Percentiles rank a stretch among this genome's conserved stretches.
Conservation (phyloP, 2,113 vertebrate species). For the Tupaia tana region DNA sequence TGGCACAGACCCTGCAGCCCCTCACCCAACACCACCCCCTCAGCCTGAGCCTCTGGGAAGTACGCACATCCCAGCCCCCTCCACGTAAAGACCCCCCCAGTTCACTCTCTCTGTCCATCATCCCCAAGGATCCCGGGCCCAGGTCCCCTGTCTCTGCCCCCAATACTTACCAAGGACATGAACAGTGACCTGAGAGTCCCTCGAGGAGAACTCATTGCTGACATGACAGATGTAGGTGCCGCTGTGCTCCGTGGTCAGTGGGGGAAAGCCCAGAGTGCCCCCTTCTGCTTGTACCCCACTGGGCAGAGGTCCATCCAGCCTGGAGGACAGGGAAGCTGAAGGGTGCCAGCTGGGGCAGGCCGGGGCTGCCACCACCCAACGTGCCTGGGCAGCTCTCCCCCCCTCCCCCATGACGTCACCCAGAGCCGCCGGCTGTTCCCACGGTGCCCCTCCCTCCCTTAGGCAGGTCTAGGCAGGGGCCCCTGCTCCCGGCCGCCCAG, state of each 20-base stretch:
- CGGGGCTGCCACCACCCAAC: conserved; percentile 53
- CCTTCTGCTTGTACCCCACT: conserved; percentile 81
- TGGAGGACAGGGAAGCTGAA: conserved; percentile 76
- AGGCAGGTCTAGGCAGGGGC: conserved; percentile 76
- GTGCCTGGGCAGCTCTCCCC: conserved; percentile 70
- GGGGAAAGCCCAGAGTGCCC: conserved; percentile 87
- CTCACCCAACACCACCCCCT: neutral
- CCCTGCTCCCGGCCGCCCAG: conserved; percentile 63
- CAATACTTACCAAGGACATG: conserved; percentile 82
- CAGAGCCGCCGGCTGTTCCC: conserved; percentile 78
- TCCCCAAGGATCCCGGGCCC: neutral
- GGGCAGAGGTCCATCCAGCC: conserved; percentile 88
- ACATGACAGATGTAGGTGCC: conserved; percentile 90
- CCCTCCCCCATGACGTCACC: conserved; percentile 76
- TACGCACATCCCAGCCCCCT: neutral
- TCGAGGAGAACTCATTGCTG: conserved; percentile 86
- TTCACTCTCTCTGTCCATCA: neutral
- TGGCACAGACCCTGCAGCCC: neutral
- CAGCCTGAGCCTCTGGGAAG: neutral
- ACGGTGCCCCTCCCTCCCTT: conserved; percentile 79
- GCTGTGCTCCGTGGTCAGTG: conserved; percentile 85
- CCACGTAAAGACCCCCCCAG: neutral
- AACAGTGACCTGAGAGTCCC: conserved; percentile 81
- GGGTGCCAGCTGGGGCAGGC: conserved; percentile 25
- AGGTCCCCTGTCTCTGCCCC: neutral